A percentile compares a stretch with the other conserved stretches of the same genome.
These are phyloP conservation scores for Hirtodrosophila confusa DNA, from an alignment of 2,888 invertebrate species.

Conservation along the genomic window DNA sequence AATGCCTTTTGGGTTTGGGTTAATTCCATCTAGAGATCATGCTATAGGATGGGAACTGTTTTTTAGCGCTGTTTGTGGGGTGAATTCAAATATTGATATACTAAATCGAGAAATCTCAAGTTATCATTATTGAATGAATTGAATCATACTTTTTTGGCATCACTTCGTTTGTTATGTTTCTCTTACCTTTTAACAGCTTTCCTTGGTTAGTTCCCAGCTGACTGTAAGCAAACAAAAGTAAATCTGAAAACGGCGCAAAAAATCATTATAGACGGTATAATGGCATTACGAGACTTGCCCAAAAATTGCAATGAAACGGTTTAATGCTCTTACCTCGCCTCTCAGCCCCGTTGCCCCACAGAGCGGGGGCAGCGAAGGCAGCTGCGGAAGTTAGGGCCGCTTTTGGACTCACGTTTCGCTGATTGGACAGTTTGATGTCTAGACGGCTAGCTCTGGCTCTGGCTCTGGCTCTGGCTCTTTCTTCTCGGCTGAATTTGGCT, in stretches of 20 bases:
- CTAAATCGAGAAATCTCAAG: no score
- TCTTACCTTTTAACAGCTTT: conserved; percentile 11
- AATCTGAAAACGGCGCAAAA: conserved; percentile 43
- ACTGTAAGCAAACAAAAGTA: conserved; percentile 41
- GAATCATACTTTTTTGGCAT: neutral
- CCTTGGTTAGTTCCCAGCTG: conserved; percentile 28
- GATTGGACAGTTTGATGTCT: conserved; percentile 59
- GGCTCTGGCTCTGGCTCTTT: conserved; percentile 15
- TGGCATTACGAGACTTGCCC: conserved; percentile 30
- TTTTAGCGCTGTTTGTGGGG: no score
- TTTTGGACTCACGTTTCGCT: conserved; percentile 52
- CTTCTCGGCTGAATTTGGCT: neutral
- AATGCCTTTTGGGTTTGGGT: no score
- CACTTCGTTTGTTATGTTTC: conserved; percentile 9
- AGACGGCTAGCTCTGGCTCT: conserved; percentile 16
- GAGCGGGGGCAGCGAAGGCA: neutral
- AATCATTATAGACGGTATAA: conserved; percentile 46
- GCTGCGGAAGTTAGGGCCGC: conserved; percentile 49
- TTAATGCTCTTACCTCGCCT: conserved; percentile 65
- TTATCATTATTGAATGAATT: no score
- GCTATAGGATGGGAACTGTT: no score
- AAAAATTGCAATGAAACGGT: conserved; percentile 60
- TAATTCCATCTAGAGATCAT: no score
- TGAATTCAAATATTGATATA: no score
- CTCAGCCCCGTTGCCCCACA: neutral